Base-by-base conservation (phyloP, 1,140 invertebrate species). In the Melanaphis sacchari region DNA sequence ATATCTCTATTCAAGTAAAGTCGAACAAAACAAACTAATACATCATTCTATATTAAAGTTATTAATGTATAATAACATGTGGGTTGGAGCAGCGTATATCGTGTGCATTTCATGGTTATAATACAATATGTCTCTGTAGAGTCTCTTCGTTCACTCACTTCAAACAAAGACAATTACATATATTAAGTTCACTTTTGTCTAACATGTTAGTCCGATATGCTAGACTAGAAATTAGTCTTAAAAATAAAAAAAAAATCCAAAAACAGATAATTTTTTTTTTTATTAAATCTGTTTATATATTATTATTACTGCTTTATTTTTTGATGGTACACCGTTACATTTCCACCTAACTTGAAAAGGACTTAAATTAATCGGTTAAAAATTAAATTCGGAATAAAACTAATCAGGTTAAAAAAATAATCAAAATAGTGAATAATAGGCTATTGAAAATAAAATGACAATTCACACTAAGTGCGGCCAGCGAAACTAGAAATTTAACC, bases 81-180 rank as follows among this genome's bases (percentile, higher is more conserved):
- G n/a, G 54, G 31, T 66, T 18, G 59, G 31, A 31, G 9, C 59
- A 66, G 31, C 31, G 22, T 52, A 52, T 52, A 52, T 66, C n/a
- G 15, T n/a, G 4, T 76, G 59, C n/a, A 4, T 11, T 18, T 9
- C 31, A n/a, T 18, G 31, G n/a, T n/a, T n/a, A 1, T n/a, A n/a
- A 49, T 49, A 49, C 18, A 49, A 49, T 15, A n/a, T 18, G 59
- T 66, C 4, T 66, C 11, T 4, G 11, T 4, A n/a, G 15, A n/a
- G 3, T n/a, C 31, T 18, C 0, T 31, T 2, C 11, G 4, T n/a
- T 18, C 5, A 66, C 15, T 0, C n/a, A n/a, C n/a, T n/a, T n/a
- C n/a, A n/a, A n/a, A 66, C 11, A n/a, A n/a, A 59, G 4, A 26
- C 8, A 66, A 11, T 66, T 3, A n/a, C n/a, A 66, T 4, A n/a